A percentile compares a stretch with the other conserved stretches of the same genome.
phyloP scores from a whole-genome alignment of 2,797 vertebrate species.

The Macropus fuliginosus region DNA sequence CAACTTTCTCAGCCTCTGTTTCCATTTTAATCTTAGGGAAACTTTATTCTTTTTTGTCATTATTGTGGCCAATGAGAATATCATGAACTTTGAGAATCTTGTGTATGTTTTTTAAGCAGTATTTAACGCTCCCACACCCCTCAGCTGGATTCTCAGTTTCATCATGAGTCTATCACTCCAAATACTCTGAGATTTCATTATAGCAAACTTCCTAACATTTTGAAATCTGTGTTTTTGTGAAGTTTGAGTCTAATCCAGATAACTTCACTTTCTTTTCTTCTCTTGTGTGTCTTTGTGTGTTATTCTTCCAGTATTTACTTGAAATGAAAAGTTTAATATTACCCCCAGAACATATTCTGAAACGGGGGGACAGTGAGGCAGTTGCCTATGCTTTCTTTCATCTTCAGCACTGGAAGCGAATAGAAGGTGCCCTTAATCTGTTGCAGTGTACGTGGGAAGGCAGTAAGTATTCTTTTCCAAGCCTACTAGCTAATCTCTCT shows the following conservation, averaged over 20 bases:
- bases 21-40: constrained; percentile 50
- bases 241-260: constrained; percentile 47
- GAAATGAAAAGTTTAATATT: constrained; percentile 99
- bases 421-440: constrained; percentile 97
- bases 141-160: constrained; percentile 9
- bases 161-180: constrained; percentile 34
- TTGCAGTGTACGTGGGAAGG: constrained; percentile 99
- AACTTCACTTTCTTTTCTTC: constrained; percentile 55
- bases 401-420: constrained; percentile 99
- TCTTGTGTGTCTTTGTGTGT: constrained; percentile 56
- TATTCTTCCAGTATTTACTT: constrained; percentile 93
- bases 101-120: constrained; percentile 1
- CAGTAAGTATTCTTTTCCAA: constrained; percentile 87
- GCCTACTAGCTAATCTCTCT: constrained; percentile 52
- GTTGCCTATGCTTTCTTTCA: constrained; percentile 99
- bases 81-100: constrained; percentile 51
- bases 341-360: constrained; percentile 98
- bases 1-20: constrained; percentile 53
- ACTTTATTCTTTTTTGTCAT: constrained; percentile 27
- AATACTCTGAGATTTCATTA: constrained; percentile 50
- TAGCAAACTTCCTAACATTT: constrained; percentile 52
- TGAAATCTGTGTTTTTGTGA: constrained; percentile 44
- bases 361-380: constrained; percentile 98
- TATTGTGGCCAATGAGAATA: constrained; percentile 53
- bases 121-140: constrained; percentile 37